Evolutionary conservation across 1,140 invertebrate genomes (phyloP).

Genomic region (Myzus persicae): DNA sequence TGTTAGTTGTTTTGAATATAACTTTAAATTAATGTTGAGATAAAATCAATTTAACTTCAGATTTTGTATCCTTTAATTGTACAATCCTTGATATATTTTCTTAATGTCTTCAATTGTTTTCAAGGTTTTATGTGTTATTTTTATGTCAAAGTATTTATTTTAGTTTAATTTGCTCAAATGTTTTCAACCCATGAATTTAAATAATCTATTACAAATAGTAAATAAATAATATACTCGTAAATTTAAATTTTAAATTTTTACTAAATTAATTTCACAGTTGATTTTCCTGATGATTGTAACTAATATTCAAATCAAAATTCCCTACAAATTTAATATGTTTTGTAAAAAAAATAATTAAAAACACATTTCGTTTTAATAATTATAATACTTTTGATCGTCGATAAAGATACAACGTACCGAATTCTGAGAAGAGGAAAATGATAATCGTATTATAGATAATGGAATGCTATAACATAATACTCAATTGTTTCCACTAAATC

Average conservation of each 20-base stretch:
- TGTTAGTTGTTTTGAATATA: no score
- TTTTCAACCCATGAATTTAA: no score
- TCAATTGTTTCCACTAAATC: background rate
- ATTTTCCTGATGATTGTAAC: background rate
- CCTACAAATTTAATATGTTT: background rate
- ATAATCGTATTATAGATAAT: background rate
- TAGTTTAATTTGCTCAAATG: no score
- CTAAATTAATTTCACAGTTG: background rate
- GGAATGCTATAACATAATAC: background rate
- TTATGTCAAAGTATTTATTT: no score
- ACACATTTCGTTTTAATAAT: background rate
- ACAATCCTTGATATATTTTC: no score
- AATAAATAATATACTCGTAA: background rate
- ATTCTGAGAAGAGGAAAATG: background rate
- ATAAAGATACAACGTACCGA: background rate
- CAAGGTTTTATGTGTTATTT: no score
- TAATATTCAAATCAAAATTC: background rate
- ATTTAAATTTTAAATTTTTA: background rate
- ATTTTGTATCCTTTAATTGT: no score
- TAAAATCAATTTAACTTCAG: no score
- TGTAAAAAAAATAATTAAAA: background rate
- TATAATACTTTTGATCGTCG: no score
- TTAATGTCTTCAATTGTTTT: no score
- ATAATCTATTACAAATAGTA: no score
- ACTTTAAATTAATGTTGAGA: no score